Evolutionary conservation across 2,888 invertebrate genomes (phyloP), one percentile per base, ranked within the genome.

Genomic region (Oxycera nigricornis): DNA sequence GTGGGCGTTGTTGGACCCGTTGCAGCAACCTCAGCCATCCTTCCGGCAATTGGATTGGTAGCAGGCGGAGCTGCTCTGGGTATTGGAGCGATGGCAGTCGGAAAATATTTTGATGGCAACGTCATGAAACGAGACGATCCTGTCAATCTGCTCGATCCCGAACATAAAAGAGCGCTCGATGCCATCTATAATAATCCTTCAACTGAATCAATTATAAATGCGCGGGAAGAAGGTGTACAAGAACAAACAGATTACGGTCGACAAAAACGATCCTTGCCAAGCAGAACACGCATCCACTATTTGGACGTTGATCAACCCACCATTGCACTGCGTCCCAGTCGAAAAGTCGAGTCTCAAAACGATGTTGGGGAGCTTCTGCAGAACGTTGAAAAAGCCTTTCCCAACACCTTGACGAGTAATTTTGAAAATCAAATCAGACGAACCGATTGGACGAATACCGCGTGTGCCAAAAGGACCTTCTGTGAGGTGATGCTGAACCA

Each of bases 1-100:
- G 87, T 92, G 7, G 92, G 91, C 1, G 88, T 87, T 7, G 86
- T 87, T 1, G 81, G 89, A 6, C 85, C 87, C 1, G 68, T 31
- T 1, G 88, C 90, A 0, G 84, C 84, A 1, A 83, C 87, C 0
- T 89, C 90, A 0, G 91, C 91, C 0, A 89, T 93, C 81, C 84
- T 93, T 1, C 93, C 93, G 20, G 93, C 93, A 0, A 85, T 93
- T 24, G 92, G 94, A 2, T 84, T 93, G 4, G 91, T 94, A 80
- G 93, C 93, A 9, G 93, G 93, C n/a, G 93, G 94, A 14, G 93
- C 94, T 0, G 94, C 94, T 1, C 83, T 94, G 26, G 92, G 93
- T 0, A 88, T 94, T n/a, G 93, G 93, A 3, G 93, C 93, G 0
- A 92, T 93, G 0, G 93, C 93, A 0, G 90, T 94, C 75, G 93